Evolutionary conservation across 2,888 invertebrate species (phyloP).

Genomic region (Oconnorella tubifera): DNA sequence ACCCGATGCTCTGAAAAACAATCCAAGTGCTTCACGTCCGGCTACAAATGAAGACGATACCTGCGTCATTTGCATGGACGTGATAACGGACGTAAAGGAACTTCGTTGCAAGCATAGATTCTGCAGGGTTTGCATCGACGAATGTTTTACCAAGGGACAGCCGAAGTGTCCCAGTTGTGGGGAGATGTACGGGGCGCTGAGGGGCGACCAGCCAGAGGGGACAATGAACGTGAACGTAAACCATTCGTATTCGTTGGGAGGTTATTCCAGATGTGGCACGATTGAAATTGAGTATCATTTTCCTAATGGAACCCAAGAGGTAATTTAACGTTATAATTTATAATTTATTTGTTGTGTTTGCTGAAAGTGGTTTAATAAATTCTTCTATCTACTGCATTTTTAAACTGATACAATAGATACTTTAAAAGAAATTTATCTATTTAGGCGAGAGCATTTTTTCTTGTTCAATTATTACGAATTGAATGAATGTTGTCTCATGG

Average conservation of each 20-base stretch:
- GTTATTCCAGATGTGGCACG: conserved; percentile 25
- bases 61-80: conserved; percentile 42
- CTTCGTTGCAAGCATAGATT: conserved; percentile 41
- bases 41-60: no score
- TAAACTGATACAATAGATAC: no score
- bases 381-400: no score
- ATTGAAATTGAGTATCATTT: conserved; percentile 48
- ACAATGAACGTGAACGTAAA: conserved; percentile 30
- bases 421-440: no score
- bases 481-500: no score
- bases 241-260: conserved; percentile 23
- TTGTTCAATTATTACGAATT: no score
- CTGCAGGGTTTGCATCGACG: conserved; percentile 42
- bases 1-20: background rate
- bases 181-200: conserved; percentile 39
- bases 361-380: no score
- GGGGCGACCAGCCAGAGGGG: conserved; percentile 45
- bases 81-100: conserved; percentile 24
- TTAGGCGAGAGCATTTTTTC: no score
- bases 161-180: conserved; percentile 46
- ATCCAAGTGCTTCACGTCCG: conserved; percentile 31
- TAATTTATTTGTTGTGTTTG: no score
- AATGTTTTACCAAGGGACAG: conserved; percentile 36
- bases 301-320: conserved; percentile 39
- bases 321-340: no score